Conservation (phyloP, 2,797 vertebrate genomes). For the Poecile montanus region DNA sequence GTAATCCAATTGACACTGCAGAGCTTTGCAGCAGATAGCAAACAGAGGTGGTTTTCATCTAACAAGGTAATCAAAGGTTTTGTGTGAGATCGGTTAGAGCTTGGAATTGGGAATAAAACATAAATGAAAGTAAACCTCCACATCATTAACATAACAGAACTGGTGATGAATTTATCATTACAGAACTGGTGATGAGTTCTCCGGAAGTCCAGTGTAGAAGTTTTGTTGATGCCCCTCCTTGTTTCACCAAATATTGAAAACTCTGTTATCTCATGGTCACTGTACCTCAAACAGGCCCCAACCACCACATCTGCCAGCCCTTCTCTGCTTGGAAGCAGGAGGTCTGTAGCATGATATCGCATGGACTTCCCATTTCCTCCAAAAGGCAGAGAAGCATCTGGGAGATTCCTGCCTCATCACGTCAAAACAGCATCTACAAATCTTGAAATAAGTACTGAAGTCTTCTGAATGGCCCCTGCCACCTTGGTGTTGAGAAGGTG, state of each 20-base stretch:
- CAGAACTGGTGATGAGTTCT: neutral
- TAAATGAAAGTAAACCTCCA: neutral
- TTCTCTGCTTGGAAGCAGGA: neutral
- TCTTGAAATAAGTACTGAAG: neutral
- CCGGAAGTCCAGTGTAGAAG: neutral
- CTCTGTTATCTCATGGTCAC: neutral
- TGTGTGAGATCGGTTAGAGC: neutral
- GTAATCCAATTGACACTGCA: neutral
- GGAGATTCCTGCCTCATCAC: neutral
- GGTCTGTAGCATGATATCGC: accelerated
- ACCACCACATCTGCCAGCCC: neutral
- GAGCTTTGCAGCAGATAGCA: neutral
- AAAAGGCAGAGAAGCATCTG: neutral
- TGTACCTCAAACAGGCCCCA: neutral
- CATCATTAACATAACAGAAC: neutral
- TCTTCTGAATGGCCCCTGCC: neutral
- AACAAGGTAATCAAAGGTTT: neutral
- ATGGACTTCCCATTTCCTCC: neutral
- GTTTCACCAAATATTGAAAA: neutral
- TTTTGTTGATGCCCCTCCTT: neutral
- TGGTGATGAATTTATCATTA: neutral
- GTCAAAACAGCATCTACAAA: neutral
- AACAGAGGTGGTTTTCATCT: neutral
- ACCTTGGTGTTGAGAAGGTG: neutral
- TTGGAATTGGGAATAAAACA: neutral